Percentiles rank a stretch among this genome's conserved stretches.
Conservation (phyloP, 2,888 invertebrate species). For the Xestia xanthographa region DNA sequence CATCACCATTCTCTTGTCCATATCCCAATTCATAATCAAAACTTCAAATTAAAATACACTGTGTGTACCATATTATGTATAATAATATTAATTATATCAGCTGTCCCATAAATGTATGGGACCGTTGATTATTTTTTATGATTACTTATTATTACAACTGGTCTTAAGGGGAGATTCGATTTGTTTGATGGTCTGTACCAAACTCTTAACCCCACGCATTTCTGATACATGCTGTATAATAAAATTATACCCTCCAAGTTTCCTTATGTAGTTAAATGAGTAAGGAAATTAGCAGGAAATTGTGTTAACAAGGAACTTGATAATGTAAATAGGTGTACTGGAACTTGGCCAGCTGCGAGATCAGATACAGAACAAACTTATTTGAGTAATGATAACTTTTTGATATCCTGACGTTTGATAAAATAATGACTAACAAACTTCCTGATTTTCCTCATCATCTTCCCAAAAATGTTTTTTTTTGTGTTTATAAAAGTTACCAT, state of each 20-base stretch:
- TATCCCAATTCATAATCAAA: too few species aligned
- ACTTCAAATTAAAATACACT: too few species aligned
- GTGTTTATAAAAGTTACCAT: too few species aligned
- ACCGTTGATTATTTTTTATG: neutral
- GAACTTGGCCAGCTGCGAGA: neutral
- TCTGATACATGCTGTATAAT: neutral
- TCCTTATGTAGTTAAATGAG: neutral
- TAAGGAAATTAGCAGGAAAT: conserved; percentile 16
- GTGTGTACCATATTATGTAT: too few species aligned
- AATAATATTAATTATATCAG: too few species aligned
- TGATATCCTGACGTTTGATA: neutral
- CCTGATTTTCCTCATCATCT: neutral
- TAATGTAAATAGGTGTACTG: conserved; percentile 28
- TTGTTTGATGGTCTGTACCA: neutral
- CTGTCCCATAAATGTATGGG: neutral
- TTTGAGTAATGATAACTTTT: conserved; percentile 7
- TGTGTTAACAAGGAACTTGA: conserved; percentile 11
- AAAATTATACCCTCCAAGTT: neutral
- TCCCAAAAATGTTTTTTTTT: neutral
- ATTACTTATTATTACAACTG: neutral
- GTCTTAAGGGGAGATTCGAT: neutral
- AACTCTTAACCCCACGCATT: neutral
- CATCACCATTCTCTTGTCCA: too few species aligned
- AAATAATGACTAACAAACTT: neutral
- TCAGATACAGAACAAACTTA: neutral